phyloP scores from a whole-genome alignment of 2,113 vertebrate species.

The Lophochroa leadbeateri region DNA sequence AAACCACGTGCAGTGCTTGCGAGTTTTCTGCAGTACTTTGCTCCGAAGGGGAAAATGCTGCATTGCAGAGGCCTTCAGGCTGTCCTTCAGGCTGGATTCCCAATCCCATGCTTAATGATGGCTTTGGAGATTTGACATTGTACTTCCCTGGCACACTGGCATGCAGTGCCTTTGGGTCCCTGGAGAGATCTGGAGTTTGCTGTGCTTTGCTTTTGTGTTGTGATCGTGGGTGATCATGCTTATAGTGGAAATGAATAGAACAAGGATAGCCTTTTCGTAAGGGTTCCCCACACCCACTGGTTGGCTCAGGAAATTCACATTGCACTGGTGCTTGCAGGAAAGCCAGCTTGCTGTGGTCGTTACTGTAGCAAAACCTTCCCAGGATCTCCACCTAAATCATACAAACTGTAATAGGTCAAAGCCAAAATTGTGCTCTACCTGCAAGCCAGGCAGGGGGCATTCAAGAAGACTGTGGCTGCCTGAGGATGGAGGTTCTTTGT shows the following conservation, averaged over 20 bases:
- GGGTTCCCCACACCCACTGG: fast-evolving
- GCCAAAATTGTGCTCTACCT: fast-evolving
- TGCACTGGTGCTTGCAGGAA: background rate
- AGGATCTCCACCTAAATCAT: background rate
- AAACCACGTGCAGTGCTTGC: background rate
- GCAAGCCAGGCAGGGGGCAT: background rate
- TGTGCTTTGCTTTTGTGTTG: background rate
- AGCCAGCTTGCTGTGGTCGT: background rate
- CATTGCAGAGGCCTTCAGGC: constrained; percentile 40
- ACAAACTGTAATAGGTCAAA: background rate
- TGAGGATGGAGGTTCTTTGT: fast-evolving
- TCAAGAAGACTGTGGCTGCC: background rate
- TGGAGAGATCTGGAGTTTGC: background rate
- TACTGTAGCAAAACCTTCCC: background rate
- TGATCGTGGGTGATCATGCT: background rate
- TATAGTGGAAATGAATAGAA: background rate
- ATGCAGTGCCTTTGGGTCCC: background rate
- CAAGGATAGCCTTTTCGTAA: background rate
- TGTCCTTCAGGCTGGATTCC: constrained; percentile 6
- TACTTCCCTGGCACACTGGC: background rate
- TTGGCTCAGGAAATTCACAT: background rate
- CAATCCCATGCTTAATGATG: background rate
- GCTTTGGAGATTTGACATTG: background rate
- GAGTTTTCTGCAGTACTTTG: constrained; percentile 22
- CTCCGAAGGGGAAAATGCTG: constrained; percentile 8